Conservation (phyloP, 2,888 invertebrate genomes). For the Latheticus oryzae region DNA sequence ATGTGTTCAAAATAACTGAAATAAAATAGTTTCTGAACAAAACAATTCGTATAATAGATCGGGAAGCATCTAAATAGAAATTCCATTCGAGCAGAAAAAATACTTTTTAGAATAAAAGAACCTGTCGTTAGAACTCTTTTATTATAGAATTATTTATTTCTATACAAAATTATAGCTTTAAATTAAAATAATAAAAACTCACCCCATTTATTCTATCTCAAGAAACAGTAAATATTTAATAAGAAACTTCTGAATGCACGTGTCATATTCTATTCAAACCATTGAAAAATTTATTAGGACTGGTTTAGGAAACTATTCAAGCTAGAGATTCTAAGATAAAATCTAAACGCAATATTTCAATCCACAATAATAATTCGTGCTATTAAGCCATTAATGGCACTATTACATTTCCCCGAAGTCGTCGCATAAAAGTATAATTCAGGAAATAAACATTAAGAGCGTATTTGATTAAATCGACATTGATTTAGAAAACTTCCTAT, state of each 20-base stretch:
- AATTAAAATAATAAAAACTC: too few relatives aligned
- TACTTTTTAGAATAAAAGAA: slow-evolving; percentile 32
- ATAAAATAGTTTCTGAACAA: too few relatives aligned
- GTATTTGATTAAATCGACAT: slow-evolving; percentile 17
- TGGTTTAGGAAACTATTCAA: slow-evolving; percentile 11
- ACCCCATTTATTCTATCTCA: too few relatives aligned
- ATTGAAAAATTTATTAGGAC: slow-evolving; percentile 37
- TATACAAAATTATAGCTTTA: slow-evolving; percentile 28
- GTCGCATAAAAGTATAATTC: slow-evolving; percentile 13
- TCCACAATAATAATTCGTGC: slow-evolving; percentile 24
- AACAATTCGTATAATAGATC: too few relatives aligned
- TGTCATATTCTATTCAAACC: slow-evolving; percentile 27
- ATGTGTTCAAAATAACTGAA: too few relatives aligned
- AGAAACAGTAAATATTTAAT: slow-evolving; percentile 24
- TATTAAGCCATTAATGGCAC: slow-evolving; percentile 26
- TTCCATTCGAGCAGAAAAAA: too few relatives aligned
- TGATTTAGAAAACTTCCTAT: slow-evolving; percentile 22
- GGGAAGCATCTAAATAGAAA: too few relatives aligned
- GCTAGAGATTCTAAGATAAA: slow-evolving; percentile 10
- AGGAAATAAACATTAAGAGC: slow-evolving; percentile 18
- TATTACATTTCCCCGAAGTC: slow-evolving; percentile 20
- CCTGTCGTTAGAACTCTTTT: slow-evolving; percentile 33
- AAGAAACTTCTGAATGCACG: slow-evolving; percentile 13
- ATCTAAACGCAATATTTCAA: slow-evolving; percentile 22
- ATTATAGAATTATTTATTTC: slow-evolving; percentile 31